Evolutionary conservation across 2,888 invertebrate species (phyloP), one percentile per base, ranked within the genome.

Genomic region (Troglohyphantes excavatus): DNA sequence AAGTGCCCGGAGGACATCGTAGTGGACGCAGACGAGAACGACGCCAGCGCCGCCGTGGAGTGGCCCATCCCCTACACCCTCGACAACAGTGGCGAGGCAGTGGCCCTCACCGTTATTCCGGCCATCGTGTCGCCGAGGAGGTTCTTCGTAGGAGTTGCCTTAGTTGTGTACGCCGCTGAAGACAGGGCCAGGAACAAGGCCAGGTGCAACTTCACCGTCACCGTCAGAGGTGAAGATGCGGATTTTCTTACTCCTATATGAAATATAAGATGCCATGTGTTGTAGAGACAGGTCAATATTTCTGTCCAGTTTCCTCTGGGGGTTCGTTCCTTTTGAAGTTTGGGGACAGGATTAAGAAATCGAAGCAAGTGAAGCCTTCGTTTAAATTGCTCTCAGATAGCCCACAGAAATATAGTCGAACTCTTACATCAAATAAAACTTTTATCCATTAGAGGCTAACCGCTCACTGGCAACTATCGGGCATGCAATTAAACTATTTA

Each of bases 91-190:
- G 94, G 94, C 11, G 91, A 91, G n/a, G 93, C 94, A 21, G 94
- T 95, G 0, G 93, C 94, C 0, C 92, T 95, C 59, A 95, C 95
- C 94, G 94, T 94, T 26, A 94, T 95, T 91, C 96, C 96, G 0
- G 94, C 95, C 17, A 93, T 95, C 3, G 93, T 93, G 61, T 94
- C 95, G 72, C 95, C 95, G 0, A 93, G 94, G 92, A 94, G 94
- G 92, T 94, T 95, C 70, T 94, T 94, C 90, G 95, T 96, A 91
- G 96, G 96, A 0, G 92, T 93, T 26, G 95, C 95, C 3, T 93
- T 93, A 13, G 94, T 96, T n/a, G 94, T 94, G 0, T 96, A 96
- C 93, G 94, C 94, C 13, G 95, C 96, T 0, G 95, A 95, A 91
- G 96, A 96, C 93, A 93, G 94, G 0, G 94, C 94, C 87, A 94